Evolutionary conservation across 2,888 invertebrate species (phyloP), one percentile per base, ranked within the genome.

Genomic region (Catonia carolina): DNA sequence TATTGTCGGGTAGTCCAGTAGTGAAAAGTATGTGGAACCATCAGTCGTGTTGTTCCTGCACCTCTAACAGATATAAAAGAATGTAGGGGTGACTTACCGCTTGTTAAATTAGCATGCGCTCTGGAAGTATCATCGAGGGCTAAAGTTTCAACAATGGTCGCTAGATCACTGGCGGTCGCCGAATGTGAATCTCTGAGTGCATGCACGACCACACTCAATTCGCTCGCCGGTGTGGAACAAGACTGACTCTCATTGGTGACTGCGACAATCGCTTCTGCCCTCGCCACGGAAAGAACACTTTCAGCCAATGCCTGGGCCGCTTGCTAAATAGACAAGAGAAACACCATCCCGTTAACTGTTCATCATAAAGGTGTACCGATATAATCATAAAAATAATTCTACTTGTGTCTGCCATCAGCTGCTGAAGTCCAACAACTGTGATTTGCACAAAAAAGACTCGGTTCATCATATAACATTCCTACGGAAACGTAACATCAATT

Each of bases 251-350:
- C 62, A 39, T 53, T 58, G 23, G 73, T 73, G 18, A 73, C 74
- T 12, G 81, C 79, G 14, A 82, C 80, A 27, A 82, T 77, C 49
- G 85, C 84, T 69, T 86, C 85, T 3, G 84, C 82, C 62, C 83
- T 81, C 15, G 84, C 85, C 50, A 85, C 81, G 42, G 84, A 83
- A 62, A 89, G 74, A 37, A 89, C 85, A 69, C 83, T 86, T 73
- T 93, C 92, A 2, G 92, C 87, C 67, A 94, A 86, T 53, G 90
- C 89, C 72, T 93, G 92, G 10, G 91, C 88, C 2, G 93, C 89
- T 76, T 89, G 84, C 76, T 79, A 69, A 36, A 56, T 35, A 50
- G 12, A 56, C 27, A 49, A n/a, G 27, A 15, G 3, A 17, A 27
- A 33, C n/a, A 27, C 12, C n/a, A n/a, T n/a, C n/a, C n/a, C n/a